Evolutionary conservation across 2,888 invertebrate genomes (phyloP).

Genomic region (Protophormia terraenovae): DNA sequence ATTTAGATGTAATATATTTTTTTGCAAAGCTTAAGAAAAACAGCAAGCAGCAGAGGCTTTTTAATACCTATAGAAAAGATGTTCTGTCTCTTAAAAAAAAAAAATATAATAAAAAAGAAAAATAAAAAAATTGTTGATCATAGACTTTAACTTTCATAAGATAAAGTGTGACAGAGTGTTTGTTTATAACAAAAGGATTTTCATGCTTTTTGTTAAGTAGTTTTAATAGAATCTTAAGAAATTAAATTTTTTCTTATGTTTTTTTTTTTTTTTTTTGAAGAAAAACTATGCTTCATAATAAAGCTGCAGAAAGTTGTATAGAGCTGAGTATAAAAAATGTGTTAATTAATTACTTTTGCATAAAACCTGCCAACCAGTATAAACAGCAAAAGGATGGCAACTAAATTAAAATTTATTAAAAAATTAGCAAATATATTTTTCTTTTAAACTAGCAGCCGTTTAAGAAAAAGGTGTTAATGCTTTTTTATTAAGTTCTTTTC

Average conservation of each 20-base stretch:
- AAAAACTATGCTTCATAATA: neutral
- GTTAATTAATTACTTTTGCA: conserved; percentile 51
- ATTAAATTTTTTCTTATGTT: conserved; percentile 17
- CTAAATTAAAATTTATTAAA: conserved; percentile 35
- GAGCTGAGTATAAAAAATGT: conserved; percentile 15
- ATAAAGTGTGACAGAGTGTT: neutral
- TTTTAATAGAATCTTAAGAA: conserved; percentile 25
- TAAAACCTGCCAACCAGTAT: conserved; percentile 20
- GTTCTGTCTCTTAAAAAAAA: neutral
- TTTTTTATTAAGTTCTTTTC: conserved; percentile 5
- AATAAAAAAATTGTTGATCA: too few relatives aligned
- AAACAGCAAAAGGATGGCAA: conserved; percentile 12
- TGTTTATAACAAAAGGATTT: conserved; percentile 33
- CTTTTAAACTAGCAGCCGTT: neutral
- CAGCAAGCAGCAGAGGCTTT: neutral
- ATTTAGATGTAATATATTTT: neutral
- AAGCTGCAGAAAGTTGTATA: neutral
- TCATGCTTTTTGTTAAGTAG: neutral
- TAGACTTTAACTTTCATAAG: neutral
- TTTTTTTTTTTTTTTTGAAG: neutral
- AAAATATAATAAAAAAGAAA: neutral
- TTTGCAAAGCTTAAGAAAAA: too few relatives aligned
- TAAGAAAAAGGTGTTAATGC: conserved; percentile 31
- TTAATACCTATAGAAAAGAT: neutral
- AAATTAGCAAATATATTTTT: neutral